phyloP scores from a whole-genome alignment of 2,888 invertebrate species.

The Andrena bucephala region DNA sequence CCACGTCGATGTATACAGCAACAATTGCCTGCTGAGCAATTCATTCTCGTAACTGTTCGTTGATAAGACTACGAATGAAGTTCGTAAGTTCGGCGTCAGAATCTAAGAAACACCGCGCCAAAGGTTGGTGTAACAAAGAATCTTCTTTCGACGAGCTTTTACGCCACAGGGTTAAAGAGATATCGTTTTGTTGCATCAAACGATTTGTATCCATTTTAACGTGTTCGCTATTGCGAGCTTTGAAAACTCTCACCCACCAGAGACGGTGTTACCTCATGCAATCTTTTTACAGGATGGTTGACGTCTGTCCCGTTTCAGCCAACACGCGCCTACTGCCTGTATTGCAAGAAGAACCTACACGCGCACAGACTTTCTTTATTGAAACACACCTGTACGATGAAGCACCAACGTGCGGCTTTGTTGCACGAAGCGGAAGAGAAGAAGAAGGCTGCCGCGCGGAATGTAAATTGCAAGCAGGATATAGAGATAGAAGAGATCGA shows the following conservation, averaged over 20 bases:
- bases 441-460: conserved; percentile 55
- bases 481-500: conserved; percentile 61
- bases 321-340: conserved; percentile 87
- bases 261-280: neutral
- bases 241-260: no score
- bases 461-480: conserved; percentile 40
- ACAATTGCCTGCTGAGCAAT: no score
- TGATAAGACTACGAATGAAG: no score
- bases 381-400: conserved; percentile 87
- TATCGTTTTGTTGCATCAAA: neutral
- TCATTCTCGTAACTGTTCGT: no score
- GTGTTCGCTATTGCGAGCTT: no score
- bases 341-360: conserved; percentile 87
- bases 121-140: no score
- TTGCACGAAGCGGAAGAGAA: conserved; percentile 69
- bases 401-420: conserved; percentile 86
- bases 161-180: neutral
- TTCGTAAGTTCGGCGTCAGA: no score
- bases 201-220: neutral
- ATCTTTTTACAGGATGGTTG: conserved; percentile 85
- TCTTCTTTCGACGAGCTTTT: no score
- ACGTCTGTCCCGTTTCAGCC: conserved; percentile 86
- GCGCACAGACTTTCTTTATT: conserved; percentile 87
- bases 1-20: neutral
- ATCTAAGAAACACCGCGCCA: no score